These are phyloP conservation scores for Thalassarche chlororhynchos DNA, from an alignment of 2,113 vertebrate genomes.

Conservation along the genomic window DNA sequence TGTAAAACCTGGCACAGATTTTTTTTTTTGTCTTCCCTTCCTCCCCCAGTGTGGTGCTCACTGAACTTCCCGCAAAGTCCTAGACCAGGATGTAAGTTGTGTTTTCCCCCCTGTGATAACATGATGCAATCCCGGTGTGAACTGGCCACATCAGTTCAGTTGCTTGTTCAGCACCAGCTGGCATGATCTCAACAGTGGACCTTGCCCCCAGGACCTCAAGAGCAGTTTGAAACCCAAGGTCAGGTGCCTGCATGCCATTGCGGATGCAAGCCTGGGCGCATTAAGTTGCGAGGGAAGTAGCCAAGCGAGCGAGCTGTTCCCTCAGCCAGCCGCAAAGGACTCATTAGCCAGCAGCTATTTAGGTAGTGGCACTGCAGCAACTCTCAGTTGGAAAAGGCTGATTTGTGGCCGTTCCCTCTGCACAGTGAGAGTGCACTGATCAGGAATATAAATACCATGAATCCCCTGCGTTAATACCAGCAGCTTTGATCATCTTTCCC, in stretches of 20 bases:
- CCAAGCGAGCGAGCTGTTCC: not conserved
- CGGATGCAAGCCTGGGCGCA: not conserved
- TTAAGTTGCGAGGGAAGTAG: not conserved
- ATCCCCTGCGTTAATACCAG: slow-evolving; percentile 63
- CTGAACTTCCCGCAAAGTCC: not conserved
- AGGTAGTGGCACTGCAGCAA: slow-evolving; percentile 31
- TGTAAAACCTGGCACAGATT: not conserved
- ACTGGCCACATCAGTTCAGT: not conserved
- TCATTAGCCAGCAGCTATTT: slow-evolving; percentile 57
- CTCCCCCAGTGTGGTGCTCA: not conserved
- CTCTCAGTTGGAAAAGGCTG: slow-evolving; percentile 36
- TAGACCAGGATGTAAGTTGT: not conserved
- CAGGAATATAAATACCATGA: slow-evolving; percentile 67
- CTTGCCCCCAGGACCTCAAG: not conserved
- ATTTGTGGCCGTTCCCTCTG: slow-evolving; percentile 25
- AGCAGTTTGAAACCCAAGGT: not conserved
- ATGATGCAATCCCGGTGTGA: not conserved
- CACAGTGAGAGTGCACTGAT: slow-evolving; percentile 48
- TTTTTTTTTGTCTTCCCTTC: not conserved
- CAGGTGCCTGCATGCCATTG: rapidly evolving
- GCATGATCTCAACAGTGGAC: not conserved
- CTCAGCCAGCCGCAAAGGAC: not conserved
- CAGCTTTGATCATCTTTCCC: slow-evolving; percentile 68
- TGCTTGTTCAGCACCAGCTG: not conserved
- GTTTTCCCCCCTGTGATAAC: not conserved